Evolutionary conservation across 1,140 invertebrate genomes (phyloP), one percentile per base, ranked within the genome.

Genomic region (Wiebesia pumilae): DNA sequence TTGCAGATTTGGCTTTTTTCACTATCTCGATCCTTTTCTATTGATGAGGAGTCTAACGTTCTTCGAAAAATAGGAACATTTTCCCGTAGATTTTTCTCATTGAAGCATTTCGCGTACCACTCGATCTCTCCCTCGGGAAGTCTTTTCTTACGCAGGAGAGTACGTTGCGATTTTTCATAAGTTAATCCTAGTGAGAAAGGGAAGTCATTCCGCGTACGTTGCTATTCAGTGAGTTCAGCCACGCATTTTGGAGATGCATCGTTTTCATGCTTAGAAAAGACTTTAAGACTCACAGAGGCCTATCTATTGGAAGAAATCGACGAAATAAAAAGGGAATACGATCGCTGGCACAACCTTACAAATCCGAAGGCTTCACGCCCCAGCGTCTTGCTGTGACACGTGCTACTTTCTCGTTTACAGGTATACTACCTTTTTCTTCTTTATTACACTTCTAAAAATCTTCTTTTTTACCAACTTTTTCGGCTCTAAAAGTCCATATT

Each of bases 1-100:
- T 75, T 75, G 38, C 21, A 9, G 40, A 75, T 24, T 33, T 40
- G 30, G 30, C 21, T 43, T 75, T 75, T 43, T 75, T 75, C 24
- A 3, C 9, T 27, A 1, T 43, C 9, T 75, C 19, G 16, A 3
- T 75, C 1, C 3, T 24, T 69, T 71, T 47, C 24, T 10, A 51
- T 16, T 19, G 21, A 0, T 6, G 33, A 54, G 4, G 78, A 12
- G 35, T 33, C 3, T n/a, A 21, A 27, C 33, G 24, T 85, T 85
- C 84, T 35, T 43, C 73, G 78, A 85, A 85, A 85, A 85, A 85
- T 81, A 73, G 62, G 84, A 81, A 81, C 84, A 81, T 73, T 85
- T 81, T 81, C 83, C 24, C 40, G 62, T 69, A 62, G 14, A 80
- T 33, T 85, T 85, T 85, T 79, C 67, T 62, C 47, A 85, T 80